These are phyloP conservation scores for Sebastiscus tertius DNA, from an alignment of 2,797 vertebrate species.

Conservation along the genomic window DNA sequence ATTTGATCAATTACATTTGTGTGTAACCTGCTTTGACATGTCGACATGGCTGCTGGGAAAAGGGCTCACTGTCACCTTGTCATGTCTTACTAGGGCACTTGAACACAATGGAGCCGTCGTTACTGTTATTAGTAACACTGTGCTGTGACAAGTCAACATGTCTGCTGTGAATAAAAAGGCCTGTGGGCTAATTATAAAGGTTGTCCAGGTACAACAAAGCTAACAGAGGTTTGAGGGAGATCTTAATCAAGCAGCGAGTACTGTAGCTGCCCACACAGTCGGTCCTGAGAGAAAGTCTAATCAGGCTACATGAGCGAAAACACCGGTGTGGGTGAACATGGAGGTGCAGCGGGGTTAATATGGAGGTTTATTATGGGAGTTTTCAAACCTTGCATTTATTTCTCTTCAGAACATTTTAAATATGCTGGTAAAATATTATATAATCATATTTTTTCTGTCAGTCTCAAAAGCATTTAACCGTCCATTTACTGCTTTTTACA, in stretches of 20 bases:
- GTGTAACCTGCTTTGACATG: too few species aligned
- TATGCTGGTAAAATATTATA: not conserved
- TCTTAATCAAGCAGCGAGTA: not conserved
- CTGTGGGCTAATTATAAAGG: not conserved
- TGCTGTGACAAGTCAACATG: not conserved
- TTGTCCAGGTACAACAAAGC: not conserved
- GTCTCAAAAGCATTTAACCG: not conserved
- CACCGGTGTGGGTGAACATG: constrained; percentile 10
- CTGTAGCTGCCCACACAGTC: not conserved
- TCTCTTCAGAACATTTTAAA: constrained; percentile 13
- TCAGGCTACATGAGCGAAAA: constrained; percentile 18
- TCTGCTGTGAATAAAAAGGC: not conserved
- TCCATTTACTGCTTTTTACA: not conserved
- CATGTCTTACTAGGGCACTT: not conserved
- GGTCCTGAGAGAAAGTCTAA: not conserved
- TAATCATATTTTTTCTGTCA: not conserved
- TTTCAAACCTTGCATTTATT: not conserved
- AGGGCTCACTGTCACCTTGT: not conserved
- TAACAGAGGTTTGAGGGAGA: not conserved
- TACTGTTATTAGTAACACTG: not conserved
- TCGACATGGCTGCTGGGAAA: too few species aligned
- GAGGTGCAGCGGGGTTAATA: not conserved
- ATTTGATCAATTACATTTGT: too few species aligned
- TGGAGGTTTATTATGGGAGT: not conserved
- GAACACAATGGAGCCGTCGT: not conserved